Base-by-base conservation (phyloP, 2,797 vertebrate species). In the Capromys pilorides region DNA sequence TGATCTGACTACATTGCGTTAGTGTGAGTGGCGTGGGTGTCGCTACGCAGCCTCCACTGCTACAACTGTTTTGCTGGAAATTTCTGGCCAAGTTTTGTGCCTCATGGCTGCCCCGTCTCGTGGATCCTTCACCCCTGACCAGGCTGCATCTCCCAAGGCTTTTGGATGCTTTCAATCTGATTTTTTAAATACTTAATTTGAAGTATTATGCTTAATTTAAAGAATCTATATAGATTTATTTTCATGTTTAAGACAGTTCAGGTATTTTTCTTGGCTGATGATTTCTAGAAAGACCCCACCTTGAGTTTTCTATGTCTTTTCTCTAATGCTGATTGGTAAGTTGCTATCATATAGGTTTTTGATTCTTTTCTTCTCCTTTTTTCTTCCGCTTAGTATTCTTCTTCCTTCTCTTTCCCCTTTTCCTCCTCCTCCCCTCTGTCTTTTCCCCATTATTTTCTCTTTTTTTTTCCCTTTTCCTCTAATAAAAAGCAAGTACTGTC, bases 201-300 rank as follows among this genome's bases (percentile, higher is more conserved):
- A 84, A 77, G 33, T 75, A 84, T 5, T 90, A 75, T n/a, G n/a
- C n/a, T n/a, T n/a, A n/a, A n/a, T n/a, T n/a, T n/a, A n/a, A n/a
- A n/a, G 51, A 91, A 13, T 71, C 73, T n/a, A 45, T 61, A 41
- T 64, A 78, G 91, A 92, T 11, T 86, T 39, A 64, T 59, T 87
- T 86, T 80, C 57, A 61, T 62, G 21, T 94, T 96, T 66, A 49
- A 84, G 61, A 69, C 7, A 24, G 77, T 61, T 91, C 59, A 22
- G 28, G 22, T 88, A 7, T n/a, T 93, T 93, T 95, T 80, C 49
- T 64, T 92, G 80, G 24, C 51, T 62, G 36, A 64, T 94, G 62
- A 85, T 7, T 36, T 84, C 26, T 82, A 85, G 57, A 83, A 89
- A 86, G 64, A 87, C 13, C 28, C 13, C 39, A 73, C 2, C 77